Percentiles rank a stretch among this genome's conserved stretches.
phyloP scores from a whole-genome alignment of 30 jellyfish, hydroid and myxozoan genomes.

The Hydractinia symbiolongicarpus region DNA sequence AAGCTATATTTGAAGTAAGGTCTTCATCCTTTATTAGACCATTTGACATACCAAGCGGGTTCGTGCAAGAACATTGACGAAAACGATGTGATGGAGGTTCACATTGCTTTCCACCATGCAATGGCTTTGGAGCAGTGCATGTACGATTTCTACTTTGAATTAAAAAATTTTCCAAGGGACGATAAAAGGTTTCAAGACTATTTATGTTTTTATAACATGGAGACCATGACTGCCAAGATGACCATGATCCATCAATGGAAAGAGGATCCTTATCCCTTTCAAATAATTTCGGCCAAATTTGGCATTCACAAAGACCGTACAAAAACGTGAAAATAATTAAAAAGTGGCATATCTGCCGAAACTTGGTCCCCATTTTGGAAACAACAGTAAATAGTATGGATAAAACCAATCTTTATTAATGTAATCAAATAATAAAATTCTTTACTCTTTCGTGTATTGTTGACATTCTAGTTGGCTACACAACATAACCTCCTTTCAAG shows the following conservation, averaged over 20 bases:
- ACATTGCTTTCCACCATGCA: slow-evolving; percentile 37
- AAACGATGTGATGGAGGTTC: slow-evolving; percentile 27
- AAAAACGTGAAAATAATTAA: background rate
- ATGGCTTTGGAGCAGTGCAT: slow-evolving; percentile 30
- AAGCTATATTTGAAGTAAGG: slow-evolving; percentile 8
- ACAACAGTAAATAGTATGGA: no score
- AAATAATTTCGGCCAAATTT: slow-evolving; percentile 5
- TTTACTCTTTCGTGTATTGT: no score
- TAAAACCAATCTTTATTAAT: no score
- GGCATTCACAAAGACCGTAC: background rate
- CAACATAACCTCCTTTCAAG: no score
- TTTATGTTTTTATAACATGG: slow-evolving; percentile 25
- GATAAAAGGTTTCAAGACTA: slow-evolving; percentile 2
- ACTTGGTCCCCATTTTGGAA: no score
- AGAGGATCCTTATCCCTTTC: slow-evolving; percentile 16
- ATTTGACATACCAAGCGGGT: slow-evolving; percentile 28
- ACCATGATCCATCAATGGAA: slow-evolving; percentile 36
- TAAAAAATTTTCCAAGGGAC: slow-evolving; percentile 28
- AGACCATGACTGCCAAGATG: slow-evolving; percentile 38
- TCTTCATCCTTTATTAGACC: slow-evolving; percentile 1
- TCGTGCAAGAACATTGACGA: slow-evolving; percentile 26
- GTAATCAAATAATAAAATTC: no score
- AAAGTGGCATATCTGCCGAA: no score
- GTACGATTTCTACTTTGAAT: slow-evolving; percentile 23
- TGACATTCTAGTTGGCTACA: no score